Conservation (phyloP, 1,140 invertebrate species). For the Micrasema longulum region DNA sequence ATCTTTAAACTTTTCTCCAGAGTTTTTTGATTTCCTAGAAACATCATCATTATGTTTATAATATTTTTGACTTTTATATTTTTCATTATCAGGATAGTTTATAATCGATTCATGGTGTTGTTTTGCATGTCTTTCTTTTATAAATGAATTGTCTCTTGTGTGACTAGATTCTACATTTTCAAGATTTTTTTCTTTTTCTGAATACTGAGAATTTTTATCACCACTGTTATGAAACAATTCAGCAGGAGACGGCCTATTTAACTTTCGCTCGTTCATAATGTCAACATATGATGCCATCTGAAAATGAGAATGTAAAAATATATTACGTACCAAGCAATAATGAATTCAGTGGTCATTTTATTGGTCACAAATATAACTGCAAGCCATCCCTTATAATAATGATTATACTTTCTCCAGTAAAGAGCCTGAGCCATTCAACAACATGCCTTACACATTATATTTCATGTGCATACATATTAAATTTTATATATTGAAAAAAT, state of each 20-base stretch:
- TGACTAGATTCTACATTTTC: not conserved
- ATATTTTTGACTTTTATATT: too few species aligned
- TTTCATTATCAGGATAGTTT: too few species aligned
- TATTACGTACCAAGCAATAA: not conserved
- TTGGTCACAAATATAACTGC: not conserved
- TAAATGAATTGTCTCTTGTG: not conserved
- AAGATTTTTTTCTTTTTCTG: not conserved
- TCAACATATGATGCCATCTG: slow-evolving; percentile 15
- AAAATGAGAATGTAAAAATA: not conserved
- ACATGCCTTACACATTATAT: not conserved
- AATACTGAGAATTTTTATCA: not conserved
- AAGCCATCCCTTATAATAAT: not conserved
- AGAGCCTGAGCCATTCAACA: not conserved
- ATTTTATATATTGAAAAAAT: not conserved
- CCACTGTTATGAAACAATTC: not conserved
- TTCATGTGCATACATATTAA: not conserved
- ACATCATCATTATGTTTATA: too few species aligned
- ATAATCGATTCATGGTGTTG: not conserved
- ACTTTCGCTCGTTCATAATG: slow-evolving; percentile 1
- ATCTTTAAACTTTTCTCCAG: too few species aligned
- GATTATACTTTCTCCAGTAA: not conserved
- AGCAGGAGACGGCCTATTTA: not conserved
- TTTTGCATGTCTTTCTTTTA: not conserved
- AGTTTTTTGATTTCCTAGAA: too few species aligned
- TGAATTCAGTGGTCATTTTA: not conserved